Base-by-base conservation (phyloP, 2,113 vertebrate genomes). In the Physeter macrocephalus region DNA sequence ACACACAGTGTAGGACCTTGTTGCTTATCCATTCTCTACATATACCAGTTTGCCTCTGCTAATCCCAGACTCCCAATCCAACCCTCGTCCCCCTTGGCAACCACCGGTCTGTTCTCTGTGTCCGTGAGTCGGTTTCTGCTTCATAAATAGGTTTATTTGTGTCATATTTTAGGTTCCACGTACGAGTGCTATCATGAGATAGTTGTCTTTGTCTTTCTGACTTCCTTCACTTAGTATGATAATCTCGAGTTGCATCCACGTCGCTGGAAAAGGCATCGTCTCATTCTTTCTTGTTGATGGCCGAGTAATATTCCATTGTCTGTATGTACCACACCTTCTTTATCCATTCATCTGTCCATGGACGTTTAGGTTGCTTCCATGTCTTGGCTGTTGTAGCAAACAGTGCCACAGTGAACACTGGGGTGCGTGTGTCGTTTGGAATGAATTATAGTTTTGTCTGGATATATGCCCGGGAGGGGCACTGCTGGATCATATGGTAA, bases 41-140 rank as follows among this genome's bases (percentile, higher is more conserved):
- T 62, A 12, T 20, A 49, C 34, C 34, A 43, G 46, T 34, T 18
- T 34, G 46, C 5, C 34, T 57, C 54, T 21, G 54, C 54, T 57
- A 57, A 57, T 21, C 54, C 54, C 74, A 77, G 3, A 34, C 74
- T 49, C 31, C 43, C 31, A 49, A 21, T 9, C 74, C 72, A 49
- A 20, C 29, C 18, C 54, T 20, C 54, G 2, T 77, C 43, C 20
- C 15, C 15, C 27, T 49, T 18, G 74, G 43, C 43, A 77, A 34
- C 6, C 0, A 77, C 9, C 29, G 2, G 43, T 49, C 29, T 21
- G 6, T 49, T 34, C 43, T 57, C 43, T 34, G 18, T 15, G 3
- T 49, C 74, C 46, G 15, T 49, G 43, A 77, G 46, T 31, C 43
- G 49, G 29, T 49, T 49, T 77, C 43, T 77, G 43, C 43, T 52